Evolutionary conservation across 2,888 invertebrate genomes (phyloP), one percentile per base, ranked within the genome.

Genomic region (Drosophila parthenogenetica): DNA sequence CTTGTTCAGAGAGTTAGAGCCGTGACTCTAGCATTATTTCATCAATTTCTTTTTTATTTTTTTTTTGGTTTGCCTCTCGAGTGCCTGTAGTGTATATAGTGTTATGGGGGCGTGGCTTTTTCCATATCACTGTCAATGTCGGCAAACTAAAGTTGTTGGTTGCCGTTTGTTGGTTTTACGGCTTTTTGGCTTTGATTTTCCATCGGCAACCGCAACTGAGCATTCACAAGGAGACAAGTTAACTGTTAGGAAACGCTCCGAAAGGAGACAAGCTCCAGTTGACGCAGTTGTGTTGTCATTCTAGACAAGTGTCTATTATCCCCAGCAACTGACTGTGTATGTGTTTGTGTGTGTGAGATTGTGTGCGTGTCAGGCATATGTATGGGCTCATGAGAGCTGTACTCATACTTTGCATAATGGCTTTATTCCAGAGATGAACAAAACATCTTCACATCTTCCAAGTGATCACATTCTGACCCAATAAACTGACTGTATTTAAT

Each of bases 261-360:
- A 37, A 43, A 25, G 39, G 57, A 22, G 25, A 19, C 29, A 39
- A 29, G 32, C 43, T 35, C 25, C 43, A 11, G 5, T 39, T 5
- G 10, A 29, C 42, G 19, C 48, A 5, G 40, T 39, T 39, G 42
- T 46, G 40, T 68, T 69, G 57, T 62, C 65, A 63, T 61, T 61
- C 59, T 67, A 65, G 65, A 67, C 82, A 82, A 82, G 77, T 79
- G 72, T 69, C 82, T 73, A 73, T 84, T 79, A 81, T 74, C 57
- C 66, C 19, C 42, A 35, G 11, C 67, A 74, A 71, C 63, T 73
- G 69, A 60, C 45, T 71, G 55, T 48, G 57, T 69, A 3, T 35
- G 35, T 35, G 13, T 13, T 8, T 11, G 35, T 35, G 29, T 29
- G 29, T 22, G 22, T 22, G 22, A 5, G 22, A 5, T 2, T 22